phyloP scores from a whole-genome alignment of 2,113 vertebrate species.

The Sterna hirundo region DNA sequence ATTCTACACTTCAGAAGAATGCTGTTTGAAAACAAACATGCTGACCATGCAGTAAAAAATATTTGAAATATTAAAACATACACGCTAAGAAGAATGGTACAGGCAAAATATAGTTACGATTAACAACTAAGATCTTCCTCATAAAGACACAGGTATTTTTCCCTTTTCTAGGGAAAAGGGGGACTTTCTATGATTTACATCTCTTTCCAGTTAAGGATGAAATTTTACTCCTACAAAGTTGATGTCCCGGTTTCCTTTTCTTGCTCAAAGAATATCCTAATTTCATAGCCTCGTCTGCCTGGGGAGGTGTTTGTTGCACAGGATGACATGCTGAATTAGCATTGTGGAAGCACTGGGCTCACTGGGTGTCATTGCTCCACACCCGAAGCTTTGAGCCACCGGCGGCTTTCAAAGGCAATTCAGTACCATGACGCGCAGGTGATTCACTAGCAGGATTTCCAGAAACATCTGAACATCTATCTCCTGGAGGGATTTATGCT shows the following conservation, averaged over 20 bases:
- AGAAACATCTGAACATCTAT: background rate
- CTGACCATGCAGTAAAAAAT: background rate
- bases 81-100: background rate
- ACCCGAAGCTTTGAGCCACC: background rate
- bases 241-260: background rate
- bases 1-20: background rate
- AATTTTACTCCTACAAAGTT: background rate
- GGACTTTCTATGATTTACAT: background rate
- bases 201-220: background rate
- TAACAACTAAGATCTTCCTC: background rate
- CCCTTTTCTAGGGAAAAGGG: background rate
- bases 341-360: background rate
- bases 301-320: background rate
- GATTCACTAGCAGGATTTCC: background rate
- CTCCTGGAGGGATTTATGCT: background rate
- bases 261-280: background rate
- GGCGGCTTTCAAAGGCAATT: background rate
- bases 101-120: background rate
- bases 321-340: background rate
- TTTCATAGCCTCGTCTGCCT: background rate
- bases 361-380: background rate
- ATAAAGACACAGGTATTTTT: background rate
- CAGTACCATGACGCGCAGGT: background rate
- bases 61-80: background rate
- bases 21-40: background rate